Base-by-base conservation (phyloP, 2,797 vertebrate genomes). In the Notolabrus celidotus region DNA sequence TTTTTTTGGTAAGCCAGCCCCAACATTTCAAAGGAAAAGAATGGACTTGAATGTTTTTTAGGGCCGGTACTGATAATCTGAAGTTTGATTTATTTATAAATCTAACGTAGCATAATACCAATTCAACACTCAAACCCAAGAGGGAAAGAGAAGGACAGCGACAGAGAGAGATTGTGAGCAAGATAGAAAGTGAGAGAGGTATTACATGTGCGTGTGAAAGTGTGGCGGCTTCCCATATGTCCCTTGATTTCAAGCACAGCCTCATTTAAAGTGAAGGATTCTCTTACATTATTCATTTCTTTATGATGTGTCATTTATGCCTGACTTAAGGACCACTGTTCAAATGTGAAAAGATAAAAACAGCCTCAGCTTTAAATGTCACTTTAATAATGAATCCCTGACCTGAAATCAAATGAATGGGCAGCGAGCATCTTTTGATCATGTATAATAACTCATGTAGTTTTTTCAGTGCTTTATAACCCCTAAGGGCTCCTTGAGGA, bases 321-420 rank as follows among this genome's bases (percentile, higher is more conserved):
- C 43, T 61, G 27, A 45, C 56, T 79, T 51, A 42, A 71, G 51
- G 57, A 71, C 15, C 56, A 52, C 53, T 16, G 23, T 78, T 81
- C 72, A 85, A 78, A 88, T 0, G 17, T 51, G 56, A 45, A 54
- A 49, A 58, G 70, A 83, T 76, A 59, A 86, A 84, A 70, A 68
- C 60, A 56, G 77, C 46, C 67, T 75, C 71, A 46, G 80, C 64
- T 71, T 67, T 53, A 76, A 77, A 81, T 82, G 68, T 61, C 79
- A 80, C 56, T 77, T 77, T 57, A 78, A 74, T 80, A 58, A 85
- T 56, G 54, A 84, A 84, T 79, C 73, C n/a, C 56, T 61, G 71
- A 85, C 77, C 70, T 72, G 73, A 60, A 83, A 80, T 84, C 33
- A 75, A 84, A 83, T 78, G 54, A 84, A 54, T 56, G 31, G 55